phyloP scores from a whole-genome alignment of 1,140 invertebrate genomes.

The Papilio machaon region DNA sequence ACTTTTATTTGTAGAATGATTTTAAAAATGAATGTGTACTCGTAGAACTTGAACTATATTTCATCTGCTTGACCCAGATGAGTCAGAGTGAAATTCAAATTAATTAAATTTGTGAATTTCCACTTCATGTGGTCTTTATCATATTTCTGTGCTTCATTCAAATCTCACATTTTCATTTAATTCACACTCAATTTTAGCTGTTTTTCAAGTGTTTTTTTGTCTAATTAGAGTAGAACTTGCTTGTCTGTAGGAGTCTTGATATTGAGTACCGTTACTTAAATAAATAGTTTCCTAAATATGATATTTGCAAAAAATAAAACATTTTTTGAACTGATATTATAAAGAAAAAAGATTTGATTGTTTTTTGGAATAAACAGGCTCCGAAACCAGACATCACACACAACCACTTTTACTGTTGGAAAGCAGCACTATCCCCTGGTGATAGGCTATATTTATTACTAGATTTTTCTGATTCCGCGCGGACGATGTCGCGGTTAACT shows the following conservation, averaged over 20 bases:
- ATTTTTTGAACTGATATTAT: too few species aligned
- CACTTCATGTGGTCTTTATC: not conserved
- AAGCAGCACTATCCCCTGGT: too few species aligned
- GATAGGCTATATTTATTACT: too few species aligned
- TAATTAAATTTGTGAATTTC: constrained; percentile 1
- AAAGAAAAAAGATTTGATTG: too few species aligned
- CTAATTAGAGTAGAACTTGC: not conserved
- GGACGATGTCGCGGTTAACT: too few species aligned
- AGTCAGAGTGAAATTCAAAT: not conserved
- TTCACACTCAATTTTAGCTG: not conserved
- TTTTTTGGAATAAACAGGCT: too few species aligned
- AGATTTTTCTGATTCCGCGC: too few species aligned
- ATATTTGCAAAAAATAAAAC: not conserved
- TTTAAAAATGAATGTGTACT: not conserved
- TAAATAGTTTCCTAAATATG: not conserved
- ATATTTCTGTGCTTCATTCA: not conserved
- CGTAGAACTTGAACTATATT: constrained; percentile 22
- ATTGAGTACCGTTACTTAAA: not conserved
- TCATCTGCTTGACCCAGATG: not conserved
- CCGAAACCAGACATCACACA: too few species aligned
- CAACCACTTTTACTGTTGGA: too few species aligned
- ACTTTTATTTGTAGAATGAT: not conserved
- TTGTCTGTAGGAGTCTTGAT: not conserved
- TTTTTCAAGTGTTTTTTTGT: not conserved
- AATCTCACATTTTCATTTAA: not conserved